Conservation (phyloP, 1,140 invertebrate genomes). For the Kradibia gibbosae region DNA sequence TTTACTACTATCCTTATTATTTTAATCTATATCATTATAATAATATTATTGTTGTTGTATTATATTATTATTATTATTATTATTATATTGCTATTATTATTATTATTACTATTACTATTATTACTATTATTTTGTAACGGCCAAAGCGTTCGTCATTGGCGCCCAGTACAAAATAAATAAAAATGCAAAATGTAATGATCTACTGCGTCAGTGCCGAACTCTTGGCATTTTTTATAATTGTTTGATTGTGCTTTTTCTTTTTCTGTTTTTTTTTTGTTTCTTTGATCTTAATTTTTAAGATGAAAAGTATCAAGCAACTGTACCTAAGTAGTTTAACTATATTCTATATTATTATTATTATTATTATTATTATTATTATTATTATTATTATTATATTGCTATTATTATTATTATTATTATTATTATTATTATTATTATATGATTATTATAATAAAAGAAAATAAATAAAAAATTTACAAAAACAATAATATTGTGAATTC, state of each 20-base stretch:
- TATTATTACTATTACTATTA: slow-evolving; percentile 26
- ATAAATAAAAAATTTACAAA: slow-evolving; percentile 52
- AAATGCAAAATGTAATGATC: slow-evolving; percentile 23
- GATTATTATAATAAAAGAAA: slow-evolving; percentile 52
- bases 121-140: slow-evolving; percentile 45
- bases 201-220: slow-evolving; percentile 26
- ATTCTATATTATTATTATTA: slow-evolving; percentile 61
- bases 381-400: slow-evolving; percentile 54
- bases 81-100: slow-evolving; percentile 35
- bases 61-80: slow-evolving; percentile 40
- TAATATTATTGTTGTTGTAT: slow-evolving; percentile 33
- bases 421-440: slow-evolving; percentile 51
- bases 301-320: slow-evolving; percentile 67
- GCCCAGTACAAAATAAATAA: slow-evolving; percentile 10
- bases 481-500: slow-evolving; percentile 44
- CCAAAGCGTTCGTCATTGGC: slow-evolving; percentile 34
- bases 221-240: slow-evolving; percentile 28
- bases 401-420: slow-evolving; percentile 58
- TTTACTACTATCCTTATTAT: slow-evolving; percentile 37
- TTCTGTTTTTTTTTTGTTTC: slow-evolving; percentile 59
- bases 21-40: slow-evolving; percentile 29
- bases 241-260: slow-evolving; percentile 54
- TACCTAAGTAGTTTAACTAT: slow-evolving; percentile 69
- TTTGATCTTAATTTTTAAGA: slow-evolving; percentile 57
- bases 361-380: slow-evolving; percentile 54